phyloP scores from a whole-genome alignment of 2,797 vertebrate species.

The Poeciliopsis infans region DNA sequence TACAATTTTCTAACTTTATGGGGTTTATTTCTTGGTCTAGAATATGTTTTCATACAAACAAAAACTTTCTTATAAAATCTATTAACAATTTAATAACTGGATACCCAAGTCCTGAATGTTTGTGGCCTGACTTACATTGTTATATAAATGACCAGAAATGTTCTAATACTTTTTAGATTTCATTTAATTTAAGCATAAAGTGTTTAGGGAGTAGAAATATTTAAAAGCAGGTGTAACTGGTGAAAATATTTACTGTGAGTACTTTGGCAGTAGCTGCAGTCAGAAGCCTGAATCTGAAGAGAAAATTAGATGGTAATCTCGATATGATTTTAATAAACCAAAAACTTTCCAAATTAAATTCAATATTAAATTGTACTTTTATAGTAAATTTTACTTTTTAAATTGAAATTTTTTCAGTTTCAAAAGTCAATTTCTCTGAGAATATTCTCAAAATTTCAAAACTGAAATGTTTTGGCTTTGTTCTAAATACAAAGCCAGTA shows the following conservation, averaged over 20 bases:
- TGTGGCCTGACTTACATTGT: background rate
- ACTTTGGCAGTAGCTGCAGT: background rate
- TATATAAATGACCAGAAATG: background rate
- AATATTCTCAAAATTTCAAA: too few species aligned
- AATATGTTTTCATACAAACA: too few species aligned
- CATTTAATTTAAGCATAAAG: background rate
- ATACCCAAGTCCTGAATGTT: too few species aligned
- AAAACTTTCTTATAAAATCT: too few species aligned
- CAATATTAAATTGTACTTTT: background rate
- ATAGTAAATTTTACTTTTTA: too few species aligned
- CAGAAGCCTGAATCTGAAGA: background rate
- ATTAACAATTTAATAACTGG: too few species aligned
- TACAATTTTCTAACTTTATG: too few species aligned
- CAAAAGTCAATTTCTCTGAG: too few species aligned
- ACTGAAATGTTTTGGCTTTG: too few species aligned
- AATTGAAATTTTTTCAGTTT: too few species aligned
- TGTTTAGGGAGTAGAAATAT: background rate
- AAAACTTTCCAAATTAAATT: background rate
- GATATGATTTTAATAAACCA: background rate
- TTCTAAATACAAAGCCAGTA: too few species aligned
- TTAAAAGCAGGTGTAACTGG: background rate
- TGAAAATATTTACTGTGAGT: background rate
- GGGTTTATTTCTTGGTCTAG: too few species aligned
- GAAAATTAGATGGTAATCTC: background rate
- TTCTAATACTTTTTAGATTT: background rate